Evolutionary conservation across 2,888 invertebrate genomes (phyloP).

Genomic region (Apocheima hispidaria): DNA sequence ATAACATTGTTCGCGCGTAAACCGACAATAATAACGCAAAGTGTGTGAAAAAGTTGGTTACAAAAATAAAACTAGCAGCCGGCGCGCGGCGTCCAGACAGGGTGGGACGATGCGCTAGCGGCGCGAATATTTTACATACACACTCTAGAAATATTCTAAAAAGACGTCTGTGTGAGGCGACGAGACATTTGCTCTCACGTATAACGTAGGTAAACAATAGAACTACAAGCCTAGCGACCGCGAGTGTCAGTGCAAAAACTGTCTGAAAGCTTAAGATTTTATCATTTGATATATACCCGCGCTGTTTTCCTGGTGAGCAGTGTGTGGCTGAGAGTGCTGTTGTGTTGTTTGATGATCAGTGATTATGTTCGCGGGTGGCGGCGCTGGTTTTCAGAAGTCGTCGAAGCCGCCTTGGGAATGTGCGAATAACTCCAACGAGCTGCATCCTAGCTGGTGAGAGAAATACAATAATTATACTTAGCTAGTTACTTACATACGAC

Average conservation of each 20-base stretch:
- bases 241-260: not conserved
- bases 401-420: slow-evolving; percentile 79
- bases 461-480: not conserved
- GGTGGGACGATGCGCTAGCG: slow-evolving; percentile 47
- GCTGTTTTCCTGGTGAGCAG: not conserved
- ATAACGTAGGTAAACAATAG: slow-evolving; percentile 44
- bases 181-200: slow-evolving; percentile 32
- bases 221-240: not conserved
- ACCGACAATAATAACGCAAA: slow-evolving; percentile 54
- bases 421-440: slow-evolving; percentile 57
- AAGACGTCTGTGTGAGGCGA: slow-evolving; percentile 43
- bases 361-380: slow-evolving; percentile 78
- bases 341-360: slow-evolving; percentile 32
- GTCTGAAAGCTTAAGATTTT: not conserved
- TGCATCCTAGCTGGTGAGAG: slow-evolving; percentile 66
- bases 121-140: slow-evolving; percentile 55
- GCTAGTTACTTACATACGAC: too few relatives aligned
- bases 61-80: slow-evolving; percentile 61
- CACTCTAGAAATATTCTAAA: slow-evolving; percentile 55
- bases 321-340: slow-evolving; percentile 10
- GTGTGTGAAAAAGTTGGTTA: slow-evolving; percentile 52
- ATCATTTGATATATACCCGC: not conserved
- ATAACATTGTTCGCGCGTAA: slow-evolving; percentile 28
- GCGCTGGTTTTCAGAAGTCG: slow-evolving; percentile 78
- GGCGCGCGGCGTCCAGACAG: slow-evolving; percentile 45